Percentiles rank a stretch among this genome's conserved stretches.
phyloP scores from a whole-genome alignment of 2,888 invertebrate species.

The Timema podura region DNA sequence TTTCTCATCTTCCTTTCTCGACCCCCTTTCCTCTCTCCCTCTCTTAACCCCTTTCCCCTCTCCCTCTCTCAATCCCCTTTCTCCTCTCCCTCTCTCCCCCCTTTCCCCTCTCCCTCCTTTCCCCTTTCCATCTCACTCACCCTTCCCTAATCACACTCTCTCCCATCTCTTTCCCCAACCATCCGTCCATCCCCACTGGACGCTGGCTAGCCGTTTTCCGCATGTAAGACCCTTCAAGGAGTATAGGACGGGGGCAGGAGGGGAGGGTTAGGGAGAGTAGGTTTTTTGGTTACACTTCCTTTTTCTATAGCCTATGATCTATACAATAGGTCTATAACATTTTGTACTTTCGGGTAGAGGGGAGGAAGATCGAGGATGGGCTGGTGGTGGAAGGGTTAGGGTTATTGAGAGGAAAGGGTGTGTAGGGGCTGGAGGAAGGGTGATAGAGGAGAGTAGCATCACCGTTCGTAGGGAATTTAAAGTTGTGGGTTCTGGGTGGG shows the following conservation, averaged over 20 bases:
- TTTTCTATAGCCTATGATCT: conserved; percentile 3
- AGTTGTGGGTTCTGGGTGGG: background rate
- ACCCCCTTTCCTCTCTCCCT: no score
- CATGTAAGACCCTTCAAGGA: background rate
- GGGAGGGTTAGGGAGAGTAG: background rate
- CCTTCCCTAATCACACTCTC: background rate
- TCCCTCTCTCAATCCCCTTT: no score
- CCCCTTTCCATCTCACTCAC: background rate
- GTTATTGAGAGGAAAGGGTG: background rate
- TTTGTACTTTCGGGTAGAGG: background rate
- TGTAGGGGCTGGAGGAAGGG: background rate
- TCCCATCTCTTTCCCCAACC: background rate
- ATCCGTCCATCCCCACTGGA: background rate
- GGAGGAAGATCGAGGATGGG: background rate
- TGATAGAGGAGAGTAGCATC: background rate
- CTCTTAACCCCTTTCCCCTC: no score
- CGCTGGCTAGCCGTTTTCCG: background rate
- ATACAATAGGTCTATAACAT: no score
- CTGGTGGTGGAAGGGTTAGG: background rate
- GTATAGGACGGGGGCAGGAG: background rate
- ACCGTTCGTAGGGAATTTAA: background rate
- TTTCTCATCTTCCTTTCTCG: no score
- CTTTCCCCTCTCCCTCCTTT: no score
- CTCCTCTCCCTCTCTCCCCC: no score
- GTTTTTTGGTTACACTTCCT: no score